Evolutionary conservation across 92 coral and sea anemone species (phyloP), one percentile per base, ranked within the genome.

Genomic region (Virgularia gustaviana): DNA sequence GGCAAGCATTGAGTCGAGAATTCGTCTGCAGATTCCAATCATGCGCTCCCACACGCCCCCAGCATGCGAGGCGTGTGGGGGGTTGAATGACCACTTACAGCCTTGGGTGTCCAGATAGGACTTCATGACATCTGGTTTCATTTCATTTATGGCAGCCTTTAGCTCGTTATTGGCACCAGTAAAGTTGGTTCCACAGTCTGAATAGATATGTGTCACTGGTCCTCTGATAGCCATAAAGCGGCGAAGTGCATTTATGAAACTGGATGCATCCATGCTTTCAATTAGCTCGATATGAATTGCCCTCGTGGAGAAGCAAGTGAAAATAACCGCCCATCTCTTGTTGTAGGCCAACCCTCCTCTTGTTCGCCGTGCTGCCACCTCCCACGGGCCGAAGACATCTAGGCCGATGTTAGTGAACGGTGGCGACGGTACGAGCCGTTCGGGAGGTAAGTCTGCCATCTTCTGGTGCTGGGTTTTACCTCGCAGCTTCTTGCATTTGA

Each of bases 271-370:
- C 87, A 83, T 78, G 4, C 76, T 35, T 23, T 83, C 79, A 13
- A 78, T 62, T 11, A 83, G 13, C 41, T 83, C 84, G 10, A 70
- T 83, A 38, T 63, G 76, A 9, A 74, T 64, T 36, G 80, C 85
- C 0, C 68, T 18, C 22, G 49, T 56, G 5, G 67, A 47, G 65
- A 73, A 44, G 31, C 80, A 73, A 13, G 61, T 63, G 75, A 73
- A 80, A 30, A 80, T 72, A 10, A 83, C 75, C 12, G 83, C 87
- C 83, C 83, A 83, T 45, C 70, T 66, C 56, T 80, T 80, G 54
- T 34, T 29, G 45, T 55, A 42, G 23, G 81, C 68, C 13, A 64
- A 41, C 24, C 70, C 62, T 43, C 85, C 75, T 65, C 75, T 73
- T 3, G 57, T 80, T 4, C 59, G 80, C 20, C 81, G 18, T 8